Evolutionary conservation across 2,888 invertebrate species (phyloP).

Genomic region (Zygaena filipendulae): DNA sequence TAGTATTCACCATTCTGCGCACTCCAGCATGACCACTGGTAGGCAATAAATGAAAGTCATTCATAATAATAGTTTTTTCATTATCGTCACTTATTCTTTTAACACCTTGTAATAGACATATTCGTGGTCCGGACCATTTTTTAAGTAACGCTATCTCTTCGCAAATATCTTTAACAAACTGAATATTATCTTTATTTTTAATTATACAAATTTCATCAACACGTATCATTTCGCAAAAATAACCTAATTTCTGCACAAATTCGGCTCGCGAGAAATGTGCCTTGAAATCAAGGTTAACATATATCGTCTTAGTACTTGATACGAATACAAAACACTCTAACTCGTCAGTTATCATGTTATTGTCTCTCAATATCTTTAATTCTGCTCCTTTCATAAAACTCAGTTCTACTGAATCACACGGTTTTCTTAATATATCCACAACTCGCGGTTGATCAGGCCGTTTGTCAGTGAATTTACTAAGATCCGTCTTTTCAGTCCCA

Average conservation of each 20-base stretch:
- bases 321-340: slow-evolving; percentile 9
- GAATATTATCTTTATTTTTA: slow-evolving; percentile 10
- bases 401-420: slow-evolving; percentile 12
- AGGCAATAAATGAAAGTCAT: neutral
- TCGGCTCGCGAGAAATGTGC: slow-evolving; percentile 15
- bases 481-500: neutral
- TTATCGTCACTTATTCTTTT: slow-evolving; percentile 1
- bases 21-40: neutral
- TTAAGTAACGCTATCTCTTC: slow-evolving; percentile 11
- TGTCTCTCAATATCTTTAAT: slow-evolving; percentile 3
- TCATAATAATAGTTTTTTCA: neutral
- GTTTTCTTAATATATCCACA: slow-evolving; percentile 14
- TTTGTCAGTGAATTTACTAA: slow-evolving; percentile 3
- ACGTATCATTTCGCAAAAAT: slow-evolving; percentile 11
- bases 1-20: neutral
- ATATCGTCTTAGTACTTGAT: slow-evolving; percentile 8
- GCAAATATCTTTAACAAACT: slow-evolving; percentile 12
- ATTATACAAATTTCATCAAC: slow-evolving; percentile 11
- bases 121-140: slow-evolving; percentile 15
- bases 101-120: slow-evolving; percentile 13
- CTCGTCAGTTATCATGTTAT: slow-evolving; percentile 2
- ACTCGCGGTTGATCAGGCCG: slow-evolving; percentile 17
- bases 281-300: slow-evolving; percentile 15
- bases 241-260: slow-evolving; percentile 15
- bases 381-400: slow-evolving; percentile 7